These are phyloP conservation scores for Pungitius pungitius DNA, from an alignment of 2,113 vertebrate species.

Conservation along the genomic window DNA sequence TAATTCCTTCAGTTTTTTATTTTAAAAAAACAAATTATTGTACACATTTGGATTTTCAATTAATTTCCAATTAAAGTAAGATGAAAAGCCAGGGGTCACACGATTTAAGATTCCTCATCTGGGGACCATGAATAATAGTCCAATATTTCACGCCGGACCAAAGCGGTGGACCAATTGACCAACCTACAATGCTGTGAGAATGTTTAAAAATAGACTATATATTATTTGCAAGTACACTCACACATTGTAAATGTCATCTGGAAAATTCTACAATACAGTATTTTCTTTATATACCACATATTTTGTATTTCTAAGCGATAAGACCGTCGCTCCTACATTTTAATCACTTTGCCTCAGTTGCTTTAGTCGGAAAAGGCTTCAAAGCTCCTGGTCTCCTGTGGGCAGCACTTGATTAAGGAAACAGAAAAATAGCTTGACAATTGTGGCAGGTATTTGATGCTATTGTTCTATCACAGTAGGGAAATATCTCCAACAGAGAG, in stretches of 20 bases:
- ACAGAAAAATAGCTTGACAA: background rate
- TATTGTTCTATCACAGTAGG: background rate
- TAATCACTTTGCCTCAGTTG: background rate
- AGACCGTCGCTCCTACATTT: too few species aligned
- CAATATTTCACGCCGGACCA: background rate
- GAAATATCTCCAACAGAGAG: background rate
- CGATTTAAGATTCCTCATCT: background rate
- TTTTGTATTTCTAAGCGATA: background rate
- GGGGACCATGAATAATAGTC: background rate
- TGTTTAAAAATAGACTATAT: conserved; percentile 1
- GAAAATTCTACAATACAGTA: background rate
- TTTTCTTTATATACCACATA: conserved; percentile 4
- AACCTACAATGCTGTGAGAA: background rate
- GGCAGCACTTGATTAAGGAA: background rate
- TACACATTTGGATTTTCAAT: background rate
- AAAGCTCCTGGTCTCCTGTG: background rate
- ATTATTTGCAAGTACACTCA: background rate
- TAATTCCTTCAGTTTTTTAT: background rate
- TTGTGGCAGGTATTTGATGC: conserved; percentile 1
- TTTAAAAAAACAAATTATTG: background rate
- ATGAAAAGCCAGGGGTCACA: background rate
- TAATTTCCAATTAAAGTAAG: too few species aligned
- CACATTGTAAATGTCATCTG: conserved; percentile 4
- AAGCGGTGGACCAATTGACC: background rate
- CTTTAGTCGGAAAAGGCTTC: conserved; percentile 1